Conservation (phyloP, 1,140 invertebrate genomes). For the Drosophila neocordata region DNA sequence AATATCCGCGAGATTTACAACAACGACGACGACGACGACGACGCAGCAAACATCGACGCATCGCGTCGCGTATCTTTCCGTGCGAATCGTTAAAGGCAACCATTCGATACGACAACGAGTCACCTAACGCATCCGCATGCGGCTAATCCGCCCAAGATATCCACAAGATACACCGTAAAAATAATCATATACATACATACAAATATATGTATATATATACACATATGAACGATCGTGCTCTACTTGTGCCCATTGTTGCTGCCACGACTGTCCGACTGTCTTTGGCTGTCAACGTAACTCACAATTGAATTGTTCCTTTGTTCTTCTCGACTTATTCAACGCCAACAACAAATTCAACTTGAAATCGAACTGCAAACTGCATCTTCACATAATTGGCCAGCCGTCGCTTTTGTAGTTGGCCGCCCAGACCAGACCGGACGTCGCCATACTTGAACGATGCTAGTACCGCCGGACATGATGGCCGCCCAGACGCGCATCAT, state of each 20-base stretch:
- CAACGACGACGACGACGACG: slow-evolving; percentile 29
- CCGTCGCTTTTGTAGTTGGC: slow-evolving; percentile 48
- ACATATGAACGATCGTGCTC: slow-evolving; percentile 46
- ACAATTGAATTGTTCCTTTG: slow-evolving; percentile 81
- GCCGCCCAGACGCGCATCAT: slow-evolving; percentile 94
- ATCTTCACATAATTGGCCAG: slow-evolving; percentile 67
- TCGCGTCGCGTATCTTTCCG: slow-evolving; percentile 47
- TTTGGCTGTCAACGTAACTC: slow-evolving; percentile 70
- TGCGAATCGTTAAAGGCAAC: slow-evolving; percentile 39
- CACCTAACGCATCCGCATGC: slow-evolving; percentile 49
- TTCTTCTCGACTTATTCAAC: slow-evolving; percentile 20
- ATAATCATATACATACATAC: slow-evolving; percentile 8
- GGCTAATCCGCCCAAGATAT: slow-evolving; percentile 45
- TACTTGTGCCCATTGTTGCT: slow-evolving; percentile 69
- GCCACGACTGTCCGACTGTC: slow-evolving; percentile 12
- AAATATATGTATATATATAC: slow-evolving; percentile 31
- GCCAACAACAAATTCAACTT: not conserved
- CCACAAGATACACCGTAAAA: slow-evolving; percentile 11
- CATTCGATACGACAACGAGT: slow-evolving; percentile 61
- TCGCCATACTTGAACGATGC: slow-evolving; percentile 56
- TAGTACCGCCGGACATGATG: slow-evolving; percentile 94
- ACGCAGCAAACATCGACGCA: slow-evolving; percentile 14
- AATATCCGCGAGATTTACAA: slow-evolving; percentile 81
- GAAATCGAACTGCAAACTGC: slow-evolving; percentile 17
- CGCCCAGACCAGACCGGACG: slow-evolving; percentile 43